Evolutionary conservation across 2,888 invertebrate species (phyloP).

Genomic region (Macrophya alboannulata): DNA sequence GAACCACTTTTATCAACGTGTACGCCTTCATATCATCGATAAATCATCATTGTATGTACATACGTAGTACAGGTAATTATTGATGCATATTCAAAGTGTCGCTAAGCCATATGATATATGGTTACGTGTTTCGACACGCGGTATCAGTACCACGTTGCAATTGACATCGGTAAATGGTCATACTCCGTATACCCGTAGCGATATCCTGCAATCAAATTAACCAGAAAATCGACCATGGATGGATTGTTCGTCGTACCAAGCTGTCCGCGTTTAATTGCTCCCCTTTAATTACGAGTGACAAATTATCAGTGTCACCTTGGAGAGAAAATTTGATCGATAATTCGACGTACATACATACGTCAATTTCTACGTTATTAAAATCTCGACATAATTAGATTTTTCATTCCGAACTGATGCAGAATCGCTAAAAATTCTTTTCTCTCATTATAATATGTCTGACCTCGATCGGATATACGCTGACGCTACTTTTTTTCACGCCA

Average conservation of each 20-base stretch:
- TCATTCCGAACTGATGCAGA: background rate
- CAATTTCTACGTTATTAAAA: background rate
- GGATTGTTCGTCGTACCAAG: background rate
- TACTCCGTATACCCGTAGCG: conserved; percentile 18
- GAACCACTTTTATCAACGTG: conserved; percentile 13
- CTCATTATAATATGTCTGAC: background rate
- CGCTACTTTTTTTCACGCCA: background rate
- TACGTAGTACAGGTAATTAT: background rate
- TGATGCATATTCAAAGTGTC: background rate
- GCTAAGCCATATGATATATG: background rate
- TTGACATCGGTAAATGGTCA: conserved; percentile 15
- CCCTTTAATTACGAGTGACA: conserved; percentile 42
- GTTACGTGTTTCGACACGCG: background rate
- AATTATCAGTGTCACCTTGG: conserved; percentile 18
- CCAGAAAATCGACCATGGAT: conserved; percentile 29
- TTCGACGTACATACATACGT: no score
- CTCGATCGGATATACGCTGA: background rate
- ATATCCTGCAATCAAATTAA: conserved; percentile 51
- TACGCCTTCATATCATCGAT: background rate
- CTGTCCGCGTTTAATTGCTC: conserved; percentile 34
- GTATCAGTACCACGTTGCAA: background rate
- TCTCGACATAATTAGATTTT: background rate
- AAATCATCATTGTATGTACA: background rate
- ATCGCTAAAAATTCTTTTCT: background rate
- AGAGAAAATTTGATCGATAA: conserved; percentile 10